These are phyloP conservation scores for Incurvaria masculella DNA, from an alignment of 2,888 invertebrate genomes.

Conservation along the genomic window DNA sequence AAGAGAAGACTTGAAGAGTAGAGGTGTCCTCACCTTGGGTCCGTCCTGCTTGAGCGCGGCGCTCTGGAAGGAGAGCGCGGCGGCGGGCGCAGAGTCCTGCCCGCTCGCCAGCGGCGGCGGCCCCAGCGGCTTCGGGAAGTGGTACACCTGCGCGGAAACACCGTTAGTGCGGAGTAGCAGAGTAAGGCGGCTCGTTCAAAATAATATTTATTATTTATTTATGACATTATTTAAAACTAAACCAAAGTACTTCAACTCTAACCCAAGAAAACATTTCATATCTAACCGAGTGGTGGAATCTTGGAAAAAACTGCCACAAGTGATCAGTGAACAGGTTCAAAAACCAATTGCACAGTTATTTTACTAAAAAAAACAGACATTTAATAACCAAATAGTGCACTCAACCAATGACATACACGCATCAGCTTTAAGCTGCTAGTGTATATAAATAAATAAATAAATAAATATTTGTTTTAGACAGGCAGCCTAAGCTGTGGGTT, in stretches of 20 bases:
- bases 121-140: slow-evolving; percentile 40
- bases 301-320: neutral
- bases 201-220: too few species aligned
- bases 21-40: slow-evolving; percentile 21
- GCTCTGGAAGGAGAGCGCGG: slow-evolving; percentile 31
- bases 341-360: neutral
- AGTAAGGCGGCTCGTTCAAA: neutral
- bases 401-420: too few species aligned
- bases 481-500: too few species aligned
- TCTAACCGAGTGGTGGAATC: too few species aligned
- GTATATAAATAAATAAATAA: too few species aligned
- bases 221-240: neutral
- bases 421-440: too few species aligned
- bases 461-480: too few species aligned
- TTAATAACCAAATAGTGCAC: too few species aligned
- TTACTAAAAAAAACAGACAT: neutral
- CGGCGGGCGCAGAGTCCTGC: slow-evolving; percentile 33
- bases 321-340: too few species aligned
- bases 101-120: slow-evolving; percentile 42
- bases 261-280: too few species aligned
- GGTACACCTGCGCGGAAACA: slow-evolving; percentile 43
- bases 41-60: slow-evolving; percentile 28
- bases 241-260: too few species aligned
- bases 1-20: too few species aligned
- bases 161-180: neutral